These are phyloP conservation scores for Drosophila elegans DNA, from an alignment of 1,140 invertebrate genomes.

Conservation along the genomic window DNA sequence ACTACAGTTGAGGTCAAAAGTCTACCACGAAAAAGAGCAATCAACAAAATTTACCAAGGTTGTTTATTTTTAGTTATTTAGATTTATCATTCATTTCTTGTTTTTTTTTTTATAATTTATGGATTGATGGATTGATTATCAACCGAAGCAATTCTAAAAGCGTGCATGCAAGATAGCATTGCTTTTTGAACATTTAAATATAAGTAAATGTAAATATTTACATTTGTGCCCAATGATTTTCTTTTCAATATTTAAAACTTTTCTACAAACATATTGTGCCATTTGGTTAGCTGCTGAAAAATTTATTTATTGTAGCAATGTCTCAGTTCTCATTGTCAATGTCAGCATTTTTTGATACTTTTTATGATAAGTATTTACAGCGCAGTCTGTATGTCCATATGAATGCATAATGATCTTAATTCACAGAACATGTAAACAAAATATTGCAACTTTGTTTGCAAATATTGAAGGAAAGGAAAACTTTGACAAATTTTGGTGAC, in stretches of 20 bases:
- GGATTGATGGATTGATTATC: no score
- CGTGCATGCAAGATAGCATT: not conserved
- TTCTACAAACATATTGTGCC: conserved; percentile 1
- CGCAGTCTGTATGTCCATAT: not conserved
- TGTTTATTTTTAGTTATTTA: not conserved
- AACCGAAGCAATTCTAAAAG: no score
- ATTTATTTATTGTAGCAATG: no score
- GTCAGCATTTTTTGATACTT: no score
- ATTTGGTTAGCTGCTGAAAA: not conserved
- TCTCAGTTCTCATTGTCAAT: no score
- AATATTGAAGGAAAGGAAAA: not conserved
- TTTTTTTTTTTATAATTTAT: no score
- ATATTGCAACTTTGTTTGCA: conserved; percentile 1
- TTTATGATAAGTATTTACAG: not conserved
- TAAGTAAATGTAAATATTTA: not conserved
- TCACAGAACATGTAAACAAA: not conserved
- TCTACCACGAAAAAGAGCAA: not conserved
- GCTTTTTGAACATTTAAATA: not conserved
- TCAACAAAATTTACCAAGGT: not conserved
- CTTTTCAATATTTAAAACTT: not conserved
- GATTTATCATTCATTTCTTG: not conserved
- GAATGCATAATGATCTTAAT: not conserved
- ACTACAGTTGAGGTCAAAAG: conserved; percentile 1
- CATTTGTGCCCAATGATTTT: not conserved
- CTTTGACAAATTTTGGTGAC: not conserved